Evolutionary conservation across 2,888 invertebrate genomes (phyloP).

Genomic region (Drosophila algonquin): DNA sequence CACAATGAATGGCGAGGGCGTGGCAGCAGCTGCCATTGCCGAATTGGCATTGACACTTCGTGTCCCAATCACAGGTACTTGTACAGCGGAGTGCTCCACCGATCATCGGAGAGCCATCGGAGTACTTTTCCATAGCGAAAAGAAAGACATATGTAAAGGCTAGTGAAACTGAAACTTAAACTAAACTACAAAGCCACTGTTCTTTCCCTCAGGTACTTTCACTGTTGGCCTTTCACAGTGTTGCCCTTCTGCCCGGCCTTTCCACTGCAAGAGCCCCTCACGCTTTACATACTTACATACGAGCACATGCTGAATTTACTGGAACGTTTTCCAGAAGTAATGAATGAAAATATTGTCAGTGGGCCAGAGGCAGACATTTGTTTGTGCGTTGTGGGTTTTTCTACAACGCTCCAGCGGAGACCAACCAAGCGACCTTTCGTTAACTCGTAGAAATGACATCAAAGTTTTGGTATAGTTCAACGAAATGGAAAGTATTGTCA

Average conservation of each 20-base stretch:
- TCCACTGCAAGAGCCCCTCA: slow-evolving; percentile 7
- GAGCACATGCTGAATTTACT: slow-evolving; percentile 5
- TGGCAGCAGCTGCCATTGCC: background rate
- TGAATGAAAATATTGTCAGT: slow-evolving; percentile 27
- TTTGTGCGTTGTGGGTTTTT: slow-evolving; percentile 5
- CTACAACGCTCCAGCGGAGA: slow-evolving; percentile 11
- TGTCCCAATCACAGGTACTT: too few species aligned
- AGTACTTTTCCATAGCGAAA: too few species aligned
- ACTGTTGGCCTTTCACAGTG: background rate
- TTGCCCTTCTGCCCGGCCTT: background rate
- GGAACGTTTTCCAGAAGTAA: slow-evolving; percentile 13
- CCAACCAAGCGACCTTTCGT: slow-evolving; percentile 28
- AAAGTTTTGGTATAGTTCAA: slow-evolving; percentile 26
- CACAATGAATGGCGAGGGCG: background rate
- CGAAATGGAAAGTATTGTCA: slow-evolving; percentile 56
- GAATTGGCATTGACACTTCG: slow-evolving; percentile 53
- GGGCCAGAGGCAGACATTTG: slow-evolving; percentile 22
- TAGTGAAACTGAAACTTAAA: too few species aligned
- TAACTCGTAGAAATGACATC: slow-evolving; percentile 32
- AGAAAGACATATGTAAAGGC: too few species aligned
- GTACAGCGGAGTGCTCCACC: too few species aligned
- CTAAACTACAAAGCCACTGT: background rate
- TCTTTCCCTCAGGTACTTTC: slow-evolving; percentile 22
- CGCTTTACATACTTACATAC: background rate
- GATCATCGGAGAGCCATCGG: too few species aligned